Percentiles rank a stretch among this genome's conserved stretches.
phyloP scores from a whole-genome alignment of 2,113 vertebrate species.

The Plecturocebus donacophilus region DNA sequence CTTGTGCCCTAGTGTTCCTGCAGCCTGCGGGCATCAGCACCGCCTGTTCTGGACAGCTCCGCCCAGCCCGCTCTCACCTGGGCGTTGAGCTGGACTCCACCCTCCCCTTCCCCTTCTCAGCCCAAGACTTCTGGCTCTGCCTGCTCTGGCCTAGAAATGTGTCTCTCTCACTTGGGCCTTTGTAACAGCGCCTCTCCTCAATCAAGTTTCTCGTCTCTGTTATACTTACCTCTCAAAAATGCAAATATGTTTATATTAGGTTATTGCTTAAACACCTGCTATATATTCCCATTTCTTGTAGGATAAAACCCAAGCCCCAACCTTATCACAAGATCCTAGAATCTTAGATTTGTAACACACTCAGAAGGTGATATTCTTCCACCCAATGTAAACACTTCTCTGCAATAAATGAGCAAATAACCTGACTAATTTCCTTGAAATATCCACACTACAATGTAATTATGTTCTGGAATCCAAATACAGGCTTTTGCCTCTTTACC shows the following conservation, averaged over 20 bases:
- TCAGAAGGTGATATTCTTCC: neutral
- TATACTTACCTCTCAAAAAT: neutral
- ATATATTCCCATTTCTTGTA: neutral
- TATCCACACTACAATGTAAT: neutral
- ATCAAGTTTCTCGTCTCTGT: neutral
- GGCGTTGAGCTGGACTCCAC: slow-evolving; percentile 25
- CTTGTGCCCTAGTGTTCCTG: neutral
- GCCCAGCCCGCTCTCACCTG: slow-evolving; percentile 49
- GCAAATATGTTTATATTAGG: neutral
- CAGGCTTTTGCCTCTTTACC: slow-evolving; percentile 11
- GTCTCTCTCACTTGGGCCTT: neutral
- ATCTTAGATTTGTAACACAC: neutral
- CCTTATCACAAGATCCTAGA: neutral
- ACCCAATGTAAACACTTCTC: neutral
- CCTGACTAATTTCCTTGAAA: neutral
- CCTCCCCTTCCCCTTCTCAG: neutral
- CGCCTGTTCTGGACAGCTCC: slow-evolving; percentile 61
- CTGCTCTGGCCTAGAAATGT: neutral
- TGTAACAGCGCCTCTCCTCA: neutral
- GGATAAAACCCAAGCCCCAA: slow-evolving; percentile 18
- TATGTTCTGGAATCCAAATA: neutral
- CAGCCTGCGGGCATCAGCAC: slow-evolving; percentile 61
- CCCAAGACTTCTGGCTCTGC: neutral
- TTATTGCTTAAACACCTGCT: neutral
- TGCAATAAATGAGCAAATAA: neutral